phyloP scores from a whole-genome alignment of 1,140 invertebrate genomes.

The Radopholus similis region DNA sequence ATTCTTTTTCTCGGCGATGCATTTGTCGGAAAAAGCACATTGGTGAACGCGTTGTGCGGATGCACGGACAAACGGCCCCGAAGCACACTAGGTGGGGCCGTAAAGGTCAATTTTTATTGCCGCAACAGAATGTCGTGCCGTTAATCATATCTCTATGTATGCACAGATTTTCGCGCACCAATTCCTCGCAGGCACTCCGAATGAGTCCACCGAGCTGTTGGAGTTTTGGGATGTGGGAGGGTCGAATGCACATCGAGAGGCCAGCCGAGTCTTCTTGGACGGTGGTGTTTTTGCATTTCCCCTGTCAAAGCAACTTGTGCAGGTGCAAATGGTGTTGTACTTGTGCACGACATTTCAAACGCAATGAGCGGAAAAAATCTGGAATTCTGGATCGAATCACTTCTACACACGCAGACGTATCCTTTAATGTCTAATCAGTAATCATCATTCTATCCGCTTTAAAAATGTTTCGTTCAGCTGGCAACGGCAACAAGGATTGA shows the following conservation, averaged over 20 bases:
- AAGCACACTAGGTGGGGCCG: slow-evolving; percentile 30
- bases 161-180: slow-evolving; percentile 41
- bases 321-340: slow-evolving; percentile 34
- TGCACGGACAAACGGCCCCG: slow-evolving; percentile 28
- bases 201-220: slow-evolving; percentile 35
- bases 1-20: slow-evolving; percentile 41
- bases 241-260: slow-evolving; percentile 30
- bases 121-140: neutral
- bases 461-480: neutral
- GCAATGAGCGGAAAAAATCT: slow-evolving; percentile 41
- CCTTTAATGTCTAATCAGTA: neutral
- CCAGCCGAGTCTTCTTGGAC: slow-evolving; percentile 35
- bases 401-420: slow-evolving; percentile 11
- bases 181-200: slow-evolving; percentile 41
- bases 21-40: slow-evolving; percentile 44
- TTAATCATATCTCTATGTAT: neutral
- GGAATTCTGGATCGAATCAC: slow-evolving; percentile 22
- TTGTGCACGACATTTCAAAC: slow-evolving; percentile 43
- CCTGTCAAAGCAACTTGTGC: no score
- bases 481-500: neutral
- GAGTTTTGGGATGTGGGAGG: slow-evolving; percentile 47
- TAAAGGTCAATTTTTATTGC: neutral
- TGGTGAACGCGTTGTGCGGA: slow-evolving; percentile 42
- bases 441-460: neutral
- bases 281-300: no score